These are phyloP conservation scores for Actinemys pallida DNA, from an alignment of 2,113 vertebrate genomes.

Conservation along the genomic window DNA sequence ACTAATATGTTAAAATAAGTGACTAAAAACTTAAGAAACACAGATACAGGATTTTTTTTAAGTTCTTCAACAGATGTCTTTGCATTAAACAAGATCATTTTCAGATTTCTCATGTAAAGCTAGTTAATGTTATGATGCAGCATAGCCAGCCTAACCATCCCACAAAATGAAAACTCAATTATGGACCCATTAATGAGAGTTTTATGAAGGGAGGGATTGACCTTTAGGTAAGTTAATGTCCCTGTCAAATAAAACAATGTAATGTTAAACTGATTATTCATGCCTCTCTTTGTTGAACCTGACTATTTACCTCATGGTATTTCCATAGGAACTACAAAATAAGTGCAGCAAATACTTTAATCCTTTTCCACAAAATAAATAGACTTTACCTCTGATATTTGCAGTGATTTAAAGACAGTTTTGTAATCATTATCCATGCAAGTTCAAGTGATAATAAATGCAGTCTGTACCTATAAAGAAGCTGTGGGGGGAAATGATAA, in stretches of 20 bases:
- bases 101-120: not conserved
- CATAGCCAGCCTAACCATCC: not conserved
- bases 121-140: not conserved
- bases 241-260: conserved; percentile 5
- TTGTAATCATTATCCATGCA: conserved; percentile 37
- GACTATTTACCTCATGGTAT: not conserved
- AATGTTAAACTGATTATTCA: not conserved
- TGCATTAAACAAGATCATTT: conserved; percentile 39
- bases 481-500: not conserved
- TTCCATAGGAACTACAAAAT: conserved; percentile 26
- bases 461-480: conserved; percentile 44
- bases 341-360: not conserved
- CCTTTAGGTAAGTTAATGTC: not conserved
- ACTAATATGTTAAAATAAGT: not conserved
- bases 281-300: not conserved
- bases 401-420: conserved; percentile 23
- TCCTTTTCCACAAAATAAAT: not conserved
- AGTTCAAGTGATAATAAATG: conserved; percentile 25
- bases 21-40: not conserved
- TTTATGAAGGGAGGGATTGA: not conserved
- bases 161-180: not conserved
- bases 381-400: not conserved
- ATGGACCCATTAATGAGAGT: not conserved
- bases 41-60: not conserved
- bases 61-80: not conserved